Percentiles rank a stretch among this genome's conserved stretches.
phyloP scores from a whole-genome alignment of 2,113 vertebrate genomes.

The Notechis scutatus region DNA sequence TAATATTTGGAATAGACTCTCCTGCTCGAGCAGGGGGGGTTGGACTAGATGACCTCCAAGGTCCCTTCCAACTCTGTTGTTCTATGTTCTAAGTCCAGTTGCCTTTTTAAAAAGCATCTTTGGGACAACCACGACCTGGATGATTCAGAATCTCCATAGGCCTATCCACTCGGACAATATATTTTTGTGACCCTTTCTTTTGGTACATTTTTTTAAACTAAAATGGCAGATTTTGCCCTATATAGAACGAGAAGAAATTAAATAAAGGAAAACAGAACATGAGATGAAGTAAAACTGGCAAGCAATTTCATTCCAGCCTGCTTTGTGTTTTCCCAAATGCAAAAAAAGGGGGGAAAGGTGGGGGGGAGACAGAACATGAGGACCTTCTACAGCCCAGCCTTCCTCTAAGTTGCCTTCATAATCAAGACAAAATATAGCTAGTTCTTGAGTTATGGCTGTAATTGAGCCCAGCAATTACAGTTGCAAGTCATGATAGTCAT shows the following conservation, averaged over 20 bases:
- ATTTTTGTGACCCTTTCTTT: background rate
- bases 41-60: too few species aligned
- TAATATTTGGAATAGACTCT: too few species aligned
- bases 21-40: too few species aligned
- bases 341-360: background rate
- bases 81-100: too few species aligned
- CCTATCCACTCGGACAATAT: background rate
- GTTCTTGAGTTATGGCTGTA: background rate
- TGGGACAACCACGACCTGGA: too few species aligned
- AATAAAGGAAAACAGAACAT: background rate
- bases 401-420: background rate
- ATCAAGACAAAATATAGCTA: background rate
- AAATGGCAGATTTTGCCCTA: background rate
- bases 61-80: too few species aligned
- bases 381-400: background rate
- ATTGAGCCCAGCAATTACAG: background rate
- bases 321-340: background rate
- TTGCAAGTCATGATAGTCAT: background rate
- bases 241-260: background rate
- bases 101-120: too few species aligned
- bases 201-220: background rate
- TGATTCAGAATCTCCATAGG: too few species aligned
- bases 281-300: background rate
- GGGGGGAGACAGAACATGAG: accelerated
- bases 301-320: background rate